These are phyloP conservation scores for Phlogophora meticulosa DNA, from an alignment of 2,888 invertebrate species.

Conservation along the genomic window DNA sequence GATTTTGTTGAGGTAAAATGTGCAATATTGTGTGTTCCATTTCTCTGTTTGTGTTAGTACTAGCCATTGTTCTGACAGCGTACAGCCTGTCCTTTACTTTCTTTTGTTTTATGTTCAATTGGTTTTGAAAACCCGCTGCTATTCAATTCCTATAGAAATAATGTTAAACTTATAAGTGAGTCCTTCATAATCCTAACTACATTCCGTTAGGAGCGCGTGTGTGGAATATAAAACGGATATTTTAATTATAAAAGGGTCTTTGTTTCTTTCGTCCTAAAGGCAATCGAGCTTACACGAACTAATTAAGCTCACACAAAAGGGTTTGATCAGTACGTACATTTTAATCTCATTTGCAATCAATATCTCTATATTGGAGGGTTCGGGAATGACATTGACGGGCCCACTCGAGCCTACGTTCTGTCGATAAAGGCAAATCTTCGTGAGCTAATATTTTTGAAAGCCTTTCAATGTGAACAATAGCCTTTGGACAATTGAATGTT, in stretches of 20 bases:
- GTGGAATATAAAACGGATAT: conserved; percentile 18
- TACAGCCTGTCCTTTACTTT: conserved; percentile 35
- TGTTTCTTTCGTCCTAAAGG: conserved; percentile 47
- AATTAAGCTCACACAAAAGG: conserved; percentile 70
- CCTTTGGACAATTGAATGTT: conserved; percentile 66
- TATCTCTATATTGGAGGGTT: conserved; percentile 68
- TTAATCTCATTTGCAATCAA: conserved; percentile 77
- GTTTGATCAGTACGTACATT: conserved; percentile 69
- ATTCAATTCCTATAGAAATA: conserved; percentile 27
- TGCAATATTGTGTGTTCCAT: conserved; percentile 75
- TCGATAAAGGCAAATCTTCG: conserved; percentile 69
- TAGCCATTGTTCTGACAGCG: conserved; percentile 63
- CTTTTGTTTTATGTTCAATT: conserved; percentile 45
- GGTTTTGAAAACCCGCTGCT: conserved; percentile 25
- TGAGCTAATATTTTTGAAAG: conserved; percentile 74
- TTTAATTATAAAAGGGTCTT: conserved; percentile 45
- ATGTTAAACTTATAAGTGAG: conserved; percentile 11
- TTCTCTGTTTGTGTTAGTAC: conserved; percentile 68
- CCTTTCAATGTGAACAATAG: conserved; percentile 73
- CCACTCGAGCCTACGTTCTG: conserved; percentile 64
- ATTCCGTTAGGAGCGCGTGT: conserved; percentile 9
- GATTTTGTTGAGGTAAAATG: conserved; percentile 79
- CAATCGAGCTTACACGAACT: conserved; percentile 54
- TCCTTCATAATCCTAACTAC: conserved; percentile 15
- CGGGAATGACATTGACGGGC: conserved; percentile 68